Conservation (phyloP, 2,888 invertebrate species). For the Cephus sareptanus region DNA sequence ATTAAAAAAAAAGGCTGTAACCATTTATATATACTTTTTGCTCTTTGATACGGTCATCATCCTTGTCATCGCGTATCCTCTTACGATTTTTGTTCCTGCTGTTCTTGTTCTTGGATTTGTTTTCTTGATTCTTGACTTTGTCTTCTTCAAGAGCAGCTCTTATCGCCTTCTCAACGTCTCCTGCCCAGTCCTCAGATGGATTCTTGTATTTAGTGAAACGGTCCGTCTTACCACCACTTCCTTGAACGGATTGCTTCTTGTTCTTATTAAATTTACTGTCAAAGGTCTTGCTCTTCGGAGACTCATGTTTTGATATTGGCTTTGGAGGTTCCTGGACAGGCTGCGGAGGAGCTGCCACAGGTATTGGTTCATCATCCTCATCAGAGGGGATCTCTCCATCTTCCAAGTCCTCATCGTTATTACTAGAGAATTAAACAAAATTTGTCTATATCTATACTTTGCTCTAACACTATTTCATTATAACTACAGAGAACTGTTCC, state of each 20-base stretch:
- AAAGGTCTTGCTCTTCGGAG: slow-evolving; percentile 58
- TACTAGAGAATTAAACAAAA: slow-evolving; percentile 30
- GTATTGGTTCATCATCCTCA: slow-evolving; percentile 68
- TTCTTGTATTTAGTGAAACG: slow-evolving; percentile 69
- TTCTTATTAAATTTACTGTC: slow-evolving; percentile 54
- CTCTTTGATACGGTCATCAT: slow-evolving; percentile 69
- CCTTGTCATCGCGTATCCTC: slow-evolving; percentile 60
- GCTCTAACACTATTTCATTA: not conserved
- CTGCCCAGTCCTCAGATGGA: slow-evolving; percentile 79
- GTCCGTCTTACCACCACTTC: slow-evolving; percentile 44
- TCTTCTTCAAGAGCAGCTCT: slow-evolving; percentile 80
- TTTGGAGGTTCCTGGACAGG: slow-evolving; percentile 34
- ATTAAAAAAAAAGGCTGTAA: not conserved
- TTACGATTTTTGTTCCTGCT: slow-evolving; percentile 50
- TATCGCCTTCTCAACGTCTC: slow-evolving; percentile 82
- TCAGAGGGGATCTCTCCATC: slow-evolving; percentile 88
- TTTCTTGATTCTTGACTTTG: slow-evolving; percentile 56
- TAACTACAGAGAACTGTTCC: not conserved
- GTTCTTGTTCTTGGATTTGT: slow-evolving; percentile 51
- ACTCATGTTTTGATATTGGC: slow-evolving; percentile 58
- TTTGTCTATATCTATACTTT: not conserved
- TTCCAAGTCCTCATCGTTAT: slow-evolving; percentile 77
- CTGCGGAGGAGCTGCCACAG: slow-evolving; percentile 39
- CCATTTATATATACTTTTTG: slow-evolving; percentile 48
- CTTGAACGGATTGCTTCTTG: slow-evolving; percentile 45